A percentile compares a stretch with the other conserved stretches of the same genome.
phyloP scores from a whole-genome alignment of 2,797 vertebrate species.

The Takifugu ocellatus region DNA sequence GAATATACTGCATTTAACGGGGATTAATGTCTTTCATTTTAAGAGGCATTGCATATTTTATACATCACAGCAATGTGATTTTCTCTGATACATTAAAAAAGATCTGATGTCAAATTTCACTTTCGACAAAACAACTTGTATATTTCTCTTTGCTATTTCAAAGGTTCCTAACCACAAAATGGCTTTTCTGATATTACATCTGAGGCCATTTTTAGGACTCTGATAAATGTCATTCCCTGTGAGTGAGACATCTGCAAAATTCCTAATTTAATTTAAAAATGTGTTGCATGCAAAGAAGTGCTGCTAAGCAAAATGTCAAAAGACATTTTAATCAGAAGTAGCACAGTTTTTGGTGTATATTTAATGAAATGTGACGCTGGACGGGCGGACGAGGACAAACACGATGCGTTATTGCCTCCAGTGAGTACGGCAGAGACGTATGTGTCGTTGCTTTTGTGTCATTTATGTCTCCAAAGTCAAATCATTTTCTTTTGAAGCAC shows the following conservation, averaged over 20 bases:
- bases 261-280: constrained; percentile 70
- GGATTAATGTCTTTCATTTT: too few relatives aligned
- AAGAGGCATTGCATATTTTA: too few relatives aligned
- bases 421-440: too few relatives aligned
- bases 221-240: constrained; percentile 67
- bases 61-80: too few relatives aligned
- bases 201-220: constrained; percentile 44
- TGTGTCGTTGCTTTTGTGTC: neutral
- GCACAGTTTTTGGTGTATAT: constrained; percentile 35
- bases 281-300: constrained; percentile 59
- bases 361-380: constrained; percentile 38
- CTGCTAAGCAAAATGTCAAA: constrained; percentile 23
- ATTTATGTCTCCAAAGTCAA: neutral
- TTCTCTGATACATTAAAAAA: too few relatives aligned
- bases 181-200: constrained; percentile 10
- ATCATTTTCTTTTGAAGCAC: constrained; percentile 7
- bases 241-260: constrained; percentile 56
- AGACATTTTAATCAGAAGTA: constrained; percentile 47
- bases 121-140: too few relatives aligned
- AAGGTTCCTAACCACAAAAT: constrained; percentile 19
- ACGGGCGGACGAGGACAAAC: neutral
- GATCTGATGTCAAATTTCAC: too few relatives aligned
- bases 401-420: too few relatives aligned
- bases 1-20: too few relatives aligned
- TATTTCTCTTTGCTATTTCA: constrained; percentile 1